phyloP scores from a whole-genome alignment of 2,113 vertebrate species.

The Echinops telfairi region DNA sequence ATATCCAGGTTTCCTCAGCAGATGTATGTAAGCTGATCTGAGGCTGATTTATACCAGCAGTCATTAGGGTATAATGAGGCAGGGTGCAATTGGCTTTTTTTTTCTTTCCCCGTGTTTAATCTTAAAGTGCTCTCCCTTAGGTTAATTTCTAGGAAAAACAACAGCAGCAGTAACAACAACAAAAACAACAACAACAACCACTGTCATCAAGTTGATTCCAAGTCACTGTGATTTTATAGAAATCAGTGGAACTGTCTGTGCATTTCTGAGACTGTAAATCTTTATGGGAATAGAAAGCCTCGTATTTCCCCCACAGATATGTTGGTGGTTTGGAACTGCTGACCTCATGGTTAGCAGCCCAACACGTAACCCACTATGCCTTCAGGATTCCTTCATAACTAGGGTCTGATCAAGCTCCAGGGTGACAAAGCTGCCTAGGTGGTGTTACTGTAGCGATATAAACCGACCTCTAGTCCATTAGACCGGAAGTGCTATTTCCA shows the following conservation, averaged over 20 bases:
- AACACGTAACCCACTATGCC: no score
- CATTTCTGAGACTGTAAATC: no score
- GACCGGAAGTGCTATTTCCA: background rate
- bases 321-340: no score
- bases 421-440: background rate
- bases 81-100: background rate
- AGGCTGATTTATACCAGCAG: background rate
- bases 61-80: background rate
- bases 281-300: no score
- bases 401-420: background rate
- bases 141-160: no score
- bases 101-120: background rate
- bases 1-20: background rate
- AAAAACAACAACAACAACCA: no score
- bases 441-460: background rate
- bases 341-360: no score
- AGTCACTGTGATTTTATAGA: no score
- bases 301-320: no score
- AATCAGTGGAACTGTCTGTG: no score
- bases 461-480: background rate
- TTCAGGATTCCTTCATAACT: background rate
- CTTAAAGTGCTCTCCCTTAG: background rate
- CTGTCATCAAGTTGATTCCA: no score
- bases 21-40: background rate
- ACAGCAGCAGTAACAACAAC: no score